Evolutionary conservation across 2,888 invertebrate genomes (phyloP).

Genomic region (Sepiola atlantica): DNA sequence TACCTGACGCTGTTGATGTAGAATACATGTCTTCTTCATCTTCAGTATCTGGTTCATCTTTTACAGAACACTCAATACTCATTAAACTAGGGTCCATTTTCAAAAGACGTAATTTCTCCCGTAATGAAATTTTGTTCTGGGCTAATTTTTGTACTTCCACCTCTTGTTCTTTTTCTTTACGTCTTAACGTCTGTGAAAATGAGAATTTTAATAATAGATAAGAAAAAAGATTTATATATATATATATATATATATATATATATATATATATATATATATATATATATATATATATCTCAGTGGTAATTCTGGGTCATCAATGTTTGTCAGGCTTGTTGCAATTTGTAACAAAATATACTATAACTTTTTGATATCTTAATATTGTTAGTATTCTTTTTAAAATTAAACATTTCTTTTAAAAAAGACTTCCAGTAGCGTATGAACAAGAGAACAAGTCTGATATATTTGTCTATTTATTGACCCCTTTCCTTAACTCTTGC

Average conservation of each 20-base stretch:
- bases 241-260: background rate
- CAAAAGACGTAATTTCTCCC: conserved; percentile 57
- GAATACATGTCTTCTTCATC: conserved; percentile 59
- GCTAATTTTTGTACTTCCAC: conserved; percentile 64
- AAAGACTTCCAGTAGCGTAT: no score
- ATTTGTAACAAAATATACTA: background rate
- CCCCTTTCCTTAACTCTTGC: no score
- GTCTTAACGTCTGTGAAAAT: conserved; percentile 59
- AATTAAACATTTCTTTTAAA: no score
- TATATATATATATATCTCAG: background rate
- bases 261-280: conserved; percentile 1
- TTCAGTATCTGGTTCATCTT: background rate
- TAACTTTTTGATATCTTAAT: background rate
- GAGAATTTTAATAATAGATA: background rate
- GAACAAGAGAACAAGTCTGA: no score
- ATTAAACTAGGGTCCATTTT: conserved; percentile 61
- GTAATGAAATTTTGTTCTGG: conserved; percentile 62
- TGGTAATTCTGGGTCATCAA: background rate
- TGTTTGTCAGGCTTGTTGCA: background rate
- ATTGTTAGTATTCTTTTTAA: background rate
- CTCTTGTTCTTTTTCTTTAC: conserved; percentile 66
- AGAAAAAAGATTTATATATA: background rate
- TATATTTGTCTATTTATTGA: no score
- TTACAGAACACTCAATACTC: conserved; percentile 65
- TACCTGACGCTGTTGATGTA: conserved; percentile 69